phyloP scores from a whole-genome alignment of 2,888 invertebrate genomes.

The Acanthoscelides obtectus region DNA sequence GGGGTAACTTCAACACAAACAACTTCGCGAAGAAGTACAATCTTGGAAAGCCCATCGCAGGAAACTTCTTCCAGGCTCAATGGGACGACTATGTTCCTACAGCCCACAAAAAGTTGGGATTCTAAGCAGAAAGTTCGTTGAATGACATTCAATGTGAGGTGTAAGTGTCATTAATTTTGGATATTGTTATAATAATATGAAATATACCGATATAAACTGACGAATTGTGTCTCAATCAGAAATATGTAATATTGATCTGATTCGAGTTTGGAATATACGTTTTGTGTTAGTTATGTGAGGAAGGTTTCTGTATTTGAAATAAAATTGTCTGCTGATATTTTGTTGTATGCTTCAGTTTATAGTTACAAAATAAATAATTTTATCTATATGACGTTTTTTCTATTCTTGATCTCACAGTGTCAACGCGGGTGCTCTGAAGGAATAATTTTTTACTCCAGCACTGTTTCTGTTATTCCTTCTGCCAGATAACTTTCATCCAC shows the following conservation, averaged over 20 bases:
- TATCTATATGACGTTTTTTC: too few species aligned
- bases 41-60: constrained; percentile 57
- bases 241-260: neutral
- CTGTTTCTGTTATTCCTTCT: too few species aligned
- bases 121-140: constrained; percentile 3
- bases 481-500: too few species aligned
- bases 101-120: constrained; percentile 12
- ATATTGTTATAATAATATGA: neutral
- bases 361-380: too few species aligned
- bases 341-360: too few species aligned
- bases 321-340: too few species aligned
- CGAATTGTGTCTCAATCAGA: neutral
- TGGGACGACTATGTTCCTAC: constrained; percentile 14
- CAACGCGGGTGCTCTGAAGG: too few species aligned
- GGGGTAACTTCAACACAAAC: constrained; percentile 53
- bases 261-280: neutral
- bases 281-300: neutral
- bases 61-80: constrained; percentile 55
- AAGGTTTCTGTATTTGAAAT: neutral
- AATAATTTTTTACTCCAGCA: too few species aligned
- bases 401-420: too few species aligned
- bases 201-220: neutral
- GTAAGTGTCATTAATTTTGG: neutral
- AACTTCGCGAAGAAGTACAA: constrained; percentile 57
- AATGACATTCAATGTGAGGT: neutral